Evolutionary conservation across 1,140 invertebrate genomes (phyloP).

Genomic region (Aphaenogaster ashmeadi): DNA sequence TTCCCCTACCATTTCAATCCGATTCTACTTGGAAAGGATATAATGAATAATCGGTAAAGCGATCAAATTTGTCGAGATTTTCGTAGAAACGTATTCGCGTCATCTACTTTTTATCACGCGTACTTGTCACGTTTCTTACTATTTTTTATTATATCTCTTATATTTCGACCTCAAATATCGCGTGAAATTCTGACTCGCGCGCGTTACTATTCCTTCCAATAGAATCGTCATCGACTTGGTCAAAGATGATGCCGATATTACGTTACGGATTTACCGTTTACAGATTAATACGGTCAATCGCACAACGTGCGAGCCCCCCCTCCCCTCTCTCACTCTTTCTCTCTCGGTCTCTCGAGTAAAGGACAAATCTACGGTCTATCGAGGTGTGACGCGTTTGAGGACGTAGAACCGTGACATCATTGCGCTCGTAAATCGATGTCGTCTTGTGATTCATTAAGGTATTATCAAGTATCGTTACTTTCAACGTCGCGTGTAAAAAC

Average conservation of each 20-base stretch:
- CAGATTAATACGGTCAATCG: constrained; percentile 1
- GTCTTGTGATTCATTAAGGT: constrained; percentile 70
- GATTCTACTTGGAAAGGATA: background rate
- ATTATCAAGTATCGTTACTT: constrained; percentile 74
- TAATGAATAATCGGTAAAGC: background rate
- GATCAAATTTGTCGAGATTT: background rate
- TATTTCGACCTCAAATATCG: background rate
- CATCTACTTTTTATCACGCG: background rate
- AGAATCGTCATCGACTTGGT: background rate
- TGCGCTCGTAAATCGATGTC: background rate
- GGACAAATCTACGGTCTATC: background rate
- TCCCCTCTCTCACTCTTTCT: background rate
- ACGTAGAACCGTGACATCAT: constrained; percentile 50
- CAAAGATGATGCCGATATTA: background rate
- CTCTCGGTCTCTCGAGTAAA: background rate
- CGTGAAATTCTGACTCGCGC: constrained; percentile 11
- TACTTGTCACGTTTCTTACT: background rate
- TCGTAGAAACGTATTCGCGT: background rate
- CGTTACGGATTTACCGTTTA: constrained; percentile 28
- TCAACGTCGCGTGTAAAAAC: constrained; percentile 18
- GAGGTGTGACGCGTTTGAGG: constrained; percentile 17
- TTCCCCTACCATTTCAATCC: constrained; percentile 30
- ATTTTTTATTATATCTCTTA: background rate
- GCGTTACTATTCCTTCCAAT: background rate
- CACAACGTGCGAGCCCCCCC: constrained; percentile 1